Evolutionary conservation across 2,113 vertebrate species (phyloP).

Genomic region (Thalassoma bifasciatum): DNA sequence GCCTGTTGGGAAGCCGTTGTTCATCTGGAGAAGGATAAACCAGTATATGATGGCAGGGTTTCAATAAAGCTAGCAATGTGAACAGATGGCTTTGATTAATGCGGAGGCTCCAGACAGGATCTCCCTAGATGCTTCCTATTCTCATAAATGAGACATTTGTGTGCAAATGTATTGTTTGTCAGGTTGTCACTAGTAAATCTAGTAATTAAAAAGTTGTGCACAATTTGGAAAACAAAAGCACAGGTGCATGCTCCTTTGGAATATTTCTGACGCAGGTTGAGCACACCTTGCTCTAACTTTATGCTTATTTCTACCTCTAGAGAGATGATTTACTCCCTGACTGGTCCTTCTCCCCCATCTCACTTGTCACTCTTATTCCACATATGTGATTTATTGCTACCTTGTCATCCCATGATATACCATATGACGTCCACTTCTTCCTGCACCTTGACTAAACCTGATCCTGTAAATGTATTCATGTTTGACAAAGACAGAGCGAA

Average conservation of each 20-base stretch:
- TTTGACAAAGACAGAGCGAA: conserved; percentile 40
- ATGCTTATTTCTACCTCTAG: conserved; percentile 1
- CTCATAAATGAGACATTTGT: conserved; percentile 77
- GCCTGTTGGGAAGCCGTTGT: conserved; percentile 59
- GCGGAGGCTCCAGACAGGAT: conserved; percentile 66
- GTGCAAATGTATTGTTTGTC: conserved; percentile 75
- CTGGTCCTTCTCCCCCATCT: neutral
- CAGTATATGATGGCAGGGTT: conserved; percentile 67
- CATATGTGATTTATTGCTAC: conserved; percentile 28
- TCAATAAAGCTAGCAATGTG: conserved; percentile 75
- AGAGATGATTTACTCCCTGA: neutral
- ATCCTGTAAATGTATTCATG: conserved; percentile 22
- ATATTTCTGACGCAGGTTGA: conserved; percentile 6
- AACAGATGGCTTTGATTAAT: conserved; percentile 81
- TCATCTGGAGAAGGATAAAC: conserved; percentile 77
- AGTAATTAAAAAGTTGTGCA: conserved; percentile 56
- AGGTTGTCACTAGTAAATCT: conserved; percentile 62
- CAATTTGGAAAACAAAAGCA: conserved; percentile 7
- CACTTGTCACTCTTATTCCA: conserved; percentile 13
- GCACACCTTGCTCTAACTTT: conserved; percentile 8
- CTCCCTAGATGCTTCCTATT: conserved; percentile 68
- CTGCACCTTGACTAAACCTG: conserved; percentile 43
- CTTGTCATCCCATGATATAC: conserved; percentile 30
- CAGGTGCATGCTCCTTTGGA: neutral
- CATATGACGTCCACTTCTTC: conserved; percentile 8